Base-by-base conservation (phyloP, 2,888 invertebrate species). In the Pristionchus arcanus region DNA sequence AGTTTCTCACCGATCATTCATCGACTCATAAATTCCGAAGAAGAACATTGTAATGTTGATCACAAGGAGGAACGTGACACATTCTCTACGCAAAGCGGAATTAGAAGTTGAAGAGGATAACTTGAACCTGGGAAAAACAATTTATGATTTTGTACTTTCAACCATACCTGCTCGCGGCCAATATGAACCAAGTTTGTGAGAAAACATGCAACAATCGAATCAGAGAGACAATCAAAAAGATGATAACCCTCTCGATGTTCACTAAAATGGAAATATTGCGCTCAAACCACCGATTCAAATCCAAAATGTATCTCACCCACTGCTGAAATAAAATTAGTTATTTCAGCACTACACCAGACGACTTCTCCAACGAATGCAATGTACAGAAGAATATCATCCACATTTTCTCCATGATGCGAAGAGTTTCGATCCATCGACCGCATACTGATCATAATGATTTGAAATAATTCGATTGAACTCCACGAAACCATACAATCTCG, bases 141-240 rank as follows among this genome's bases (percentile, higher is more conserved):
- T 19, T n/a, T n/a, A n/a, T n/a, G n/a, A n/a, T n/a, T n/a, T n/a
- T n/a, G n/a, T n/a, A n/a, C n/a, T n/a, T n/a, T n/a, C n/a, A n/a
- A 34, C 31, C 37, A 3, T 3, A 81, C 87, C 59, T 68, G 42
- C n/a, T 28, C 2, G 87, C 66, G 0, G 3, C 11, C 0, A 87
- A 53, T 9, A 87, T 87, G 68, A 87, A 87, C 87, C 66, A 87
- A 13, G 87, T 87, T n/a, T 87, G 87, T 15, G 49, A 5, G 68
- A 68, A 53, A 16, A 87, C 87, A 28, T 87, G 87, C 0, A 87
- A 0, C 28, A 87, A 34, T 25, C 87, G 37, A 11, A 87, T 11
- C 25, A 71, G 21, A 0, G 87, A 13, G 0, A 87, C 87, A 49
- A 25, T 25, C 19, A 87, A 28, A 25, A 87, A 21, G 16, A 21